Evolutionary conservation across 2,888 invertebrate genomes (phyloP), one percentile per base, ranked within the genome.

Genomic region (Heteromyza rotundicornis): DNA sequence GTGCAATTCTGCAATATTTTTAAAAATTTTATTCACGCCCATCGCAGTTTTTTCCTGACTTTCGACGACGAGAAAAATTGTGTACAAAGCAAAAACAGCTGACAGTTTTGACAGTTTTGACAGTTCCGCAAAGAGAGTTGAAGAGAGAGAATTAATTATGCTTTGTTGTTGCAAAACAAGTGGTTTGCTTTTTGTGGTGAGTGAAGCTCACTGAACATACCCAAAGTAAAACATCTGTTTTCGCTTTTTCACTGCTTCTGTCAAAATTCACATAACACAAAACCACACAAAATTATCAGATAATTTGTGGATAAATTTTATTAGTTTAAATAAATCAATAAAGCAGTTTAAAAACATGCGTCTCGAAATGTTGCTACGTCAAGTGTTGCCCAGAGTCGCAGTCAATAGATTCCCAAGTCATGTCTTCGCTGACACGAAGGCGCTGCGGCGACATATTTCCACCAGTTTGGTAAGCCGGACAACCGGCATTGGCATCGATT

Each of bases 11-110:
- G n/a, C n/a, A 40, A 47, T 19, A 19, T 5, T 47, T 19, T 19
- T 47, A 47, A 47, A 17, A 40, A 40, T 40, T 40, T 40, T 40
- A 40, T 40, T 40, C 3, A 47, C 47, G 20, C 47, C 47, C 47
- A 47, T 47, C 19, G 47, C 14, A 14, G n/a, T n/a, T 2, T n/a
- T 3, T n/a, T 40, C 10, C 5, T 7, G 14, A 40, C 5, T 10
- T 14, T 7, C 8, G 10, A 40, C 8, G 10, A n/a, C 16, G 40
- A 40, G 2, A n/a, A 40, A 40, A 40, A 40, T 47, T 47, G 47
- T 47, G 47, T 47, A 47, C 47, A 47, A 47, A 20, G n/a, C 40
- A 27, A 27, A 27, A 10, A 27, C 5, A 27, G 27, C 27, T 27
- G 10, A 5, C 27, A 27, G 27, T 10, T 27, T 27, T 27, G 10